Evolutionary conservation across 2,113 vertebrate species (phyloP).

Genomic region (Anguilla japonica): DNA sequence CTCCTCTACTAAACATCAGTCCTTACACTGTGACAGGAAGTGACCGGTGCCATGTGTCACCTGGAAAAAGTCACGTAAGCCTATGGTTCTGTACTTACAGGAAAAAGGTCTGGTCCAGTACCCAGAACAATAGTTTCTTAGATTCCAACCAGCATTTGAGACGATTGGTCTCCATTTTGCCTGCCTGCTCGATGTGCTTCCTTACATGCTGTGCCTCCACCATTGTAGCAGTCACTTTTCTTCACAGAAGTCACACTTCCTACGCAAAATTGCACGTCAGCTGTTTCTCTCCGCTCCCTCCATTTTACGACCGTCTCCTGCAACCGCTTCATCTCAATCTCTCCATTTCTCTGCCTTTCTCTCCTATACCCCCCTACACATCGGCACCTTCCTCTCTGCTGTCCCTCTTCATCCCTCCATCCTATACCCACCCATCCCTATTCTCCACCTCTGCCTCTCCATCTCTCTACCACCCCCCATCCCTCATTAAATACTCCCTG

Average conservation of each 20-base stretch:
- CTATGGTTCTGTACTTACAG: background rate
- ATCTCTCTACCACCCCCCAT: background rate
- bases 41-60: background rate
- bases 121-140: background rate
- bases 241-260: background rate
- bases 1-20: background rate
- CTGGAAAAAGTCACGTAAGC: background rate
- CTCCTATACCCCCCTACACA: background rate
- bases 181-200: background rate
- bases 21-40: background rate
- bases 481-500: background rate
- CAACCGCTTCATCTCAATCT: background rate
- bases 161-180: background rate
- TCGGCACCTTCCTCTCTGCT: background rate
- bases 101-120: no score
- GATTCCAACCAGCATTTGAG: no score
- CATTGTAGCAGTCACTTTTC: background rate
- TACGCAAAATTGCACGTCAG: background rate
- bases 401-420: background rate
- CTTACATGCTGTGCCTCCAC: background rate
- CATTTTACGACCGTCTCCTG: background rate
- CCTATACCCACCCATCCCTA: background rate
- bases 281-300: background rate
- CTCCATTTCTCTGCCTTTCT: background rate
- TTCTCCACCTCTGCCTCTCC: background rate